These are phyloP conservation scores for Geotrupes spiniger DNA, from an alignment of 2,888 invertebrate genomes.

Conservation along the genomic window DNA sequence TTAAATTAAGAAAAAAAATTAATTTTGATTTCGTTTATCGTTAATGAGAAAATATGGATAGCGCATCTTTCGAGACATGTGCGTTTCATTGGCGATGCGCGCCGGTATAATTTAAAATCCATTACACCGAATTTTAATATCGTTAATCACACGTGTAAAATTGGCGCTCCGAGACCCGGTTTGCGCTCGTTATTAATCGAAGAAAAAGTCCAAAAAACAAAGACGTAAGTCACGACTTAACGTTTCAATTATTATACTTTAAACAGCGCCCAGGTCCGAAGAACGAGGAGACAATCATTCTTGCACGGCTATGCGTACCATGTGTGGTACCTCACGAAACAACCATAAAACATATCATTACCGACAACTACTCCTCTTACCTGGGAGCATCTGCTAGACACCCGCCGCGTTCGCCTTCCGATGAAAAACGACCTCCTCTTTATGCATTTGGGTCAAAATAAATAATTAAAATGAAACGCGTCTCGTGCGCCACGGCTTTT, in stretches of 20 bases:
- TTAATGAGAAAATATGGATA: no score
- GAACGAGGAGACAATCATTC: conserved; percentile 2
- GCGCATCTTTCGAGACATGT: no score
- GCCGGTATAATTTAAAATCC: no score
- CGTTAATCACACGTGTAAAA: no score
- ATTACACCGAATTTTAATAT: no score
- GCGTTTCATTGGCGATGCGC: no score
- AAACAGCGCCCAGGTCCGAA: conserved; percentile 5
- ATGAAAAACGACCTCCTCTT: conserved; percentile 11
- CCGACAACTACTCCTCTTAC: conserved; percentile 18
- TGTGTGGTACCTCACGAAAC: conserved; percentile 20
- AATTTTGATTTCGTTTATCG: no score
- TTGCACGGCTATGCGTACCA: conserved; percentile 9
- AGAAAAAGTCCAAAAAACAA: no score
- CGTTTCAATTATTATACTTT: conserved; percentile 9
- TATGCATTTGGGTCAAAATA: conserved; percentile 24
- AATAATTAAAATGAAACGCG: conserved; percentile 25
- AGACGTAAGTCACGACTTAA: conserved; percentile 10
- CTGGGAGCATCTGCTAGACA: conserved; percentile 25
- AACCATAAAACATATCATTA: conserved; percentile 22
- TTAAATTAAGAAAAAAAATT: no score
- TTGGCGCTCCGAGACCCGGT: no score
- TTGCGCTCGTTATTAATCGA: no score
- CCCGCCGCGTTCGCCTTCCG: conserved; percentile 13
- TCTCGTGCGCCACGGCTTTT: conserved; percentile 18